Conservation (phyloP, 2,797 vertebrate genomes). For the Chiroxiphia lanceolata region DNA sequence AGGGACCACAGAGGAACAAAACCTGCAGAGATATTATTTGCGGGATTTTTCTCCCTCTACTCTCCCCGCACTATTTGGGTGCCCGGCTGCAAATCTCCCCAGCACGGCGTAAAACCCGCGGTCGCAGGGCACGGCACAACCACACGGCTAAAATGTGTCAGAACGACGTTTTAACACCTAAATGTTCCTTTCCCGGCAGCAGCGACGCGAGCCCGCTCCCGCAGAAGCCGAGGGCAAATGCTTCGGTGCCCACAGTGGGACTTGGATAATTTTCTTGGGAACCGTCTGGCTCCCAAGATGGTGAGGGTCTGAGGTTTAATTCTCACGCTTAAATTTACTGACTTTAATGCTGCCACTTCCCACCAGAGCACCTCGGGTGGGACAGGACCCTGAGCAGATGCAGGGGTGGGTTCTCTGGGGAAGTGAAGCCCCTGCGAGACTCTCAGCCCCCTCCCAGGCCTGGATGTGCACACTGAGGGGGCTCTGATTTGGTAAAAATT, state of each 20-base stretch:
- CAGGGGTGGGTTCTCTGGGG: neutral
- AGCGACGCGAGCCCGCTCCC: neutral
- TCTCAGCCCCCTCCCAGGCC: neutral
- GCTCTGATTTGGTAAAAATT: neutral
- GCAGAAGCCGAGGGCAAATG: neutral
- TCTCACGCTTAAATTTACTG: neutral
- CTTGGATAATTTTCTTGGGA: neutral
- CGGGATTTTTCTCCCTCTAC: accelerated
- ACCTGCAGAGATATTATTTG: accelerated
- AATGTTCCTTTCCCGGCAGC: neutral
- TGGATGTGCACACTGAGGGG: neutral
- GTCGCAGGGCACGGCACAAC: accelerated
- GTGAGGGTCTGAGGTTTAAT: neutral
- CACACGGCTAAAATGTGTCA: too few species aligned
- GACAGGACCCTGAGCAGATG: neutral
- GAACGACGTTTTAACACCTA: neutral
- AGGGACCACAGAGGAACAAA: neutral
- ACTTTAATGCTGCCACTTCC: neutral
- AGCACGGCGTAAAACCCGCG: neutral
- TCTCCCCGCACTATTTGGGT: neutral
- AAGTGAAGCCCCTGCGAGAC: neutral
- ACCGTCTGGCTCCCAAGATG: neutral
- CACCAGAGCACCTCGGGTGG: neutral
- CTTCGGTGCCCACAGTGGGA: neutral
- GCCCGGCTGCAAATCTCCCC: neutral